Conservation (phyloP, 35 echinoderm and acorn worm genomes). For the Holothuria glaberrima region DNA sequence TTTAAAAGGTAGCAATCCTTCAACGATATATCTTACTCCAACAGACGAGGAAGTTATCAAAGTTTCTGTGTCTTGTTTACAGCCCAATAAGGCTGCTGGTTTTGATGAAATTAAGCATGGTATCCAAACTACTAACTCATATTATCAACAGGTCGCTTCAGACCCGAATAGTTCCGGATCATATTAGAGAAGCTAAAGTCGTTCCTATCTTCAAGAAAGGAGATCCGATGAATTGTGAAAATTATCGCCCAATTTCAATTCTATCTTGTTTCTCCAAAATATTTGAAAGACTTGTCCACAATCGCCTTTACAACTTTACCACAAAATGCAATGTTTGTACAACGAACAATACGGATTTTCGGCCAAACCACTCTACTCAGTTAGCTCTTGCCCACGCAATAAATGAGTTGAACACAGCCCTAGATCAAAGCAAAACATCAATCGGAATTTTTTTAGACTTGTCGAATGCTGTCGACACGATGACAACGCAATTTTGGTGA, state of each 20-base stretch:
- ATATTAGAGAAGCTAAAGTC: too few species aligned
- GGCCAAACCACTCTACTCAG: conserved; percentile 19
- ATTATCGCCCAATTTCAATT: not conserved
- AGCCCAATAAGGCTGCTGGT: not conserved
- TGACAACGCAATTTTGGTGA: not conserved
- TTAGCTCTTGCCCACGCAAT: conserved; percentile 9
- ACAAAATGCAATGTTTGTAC: not conserved
- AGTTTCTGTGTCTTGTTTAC: conserved; percentile 3
- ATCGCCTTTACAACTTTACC: not conserved
- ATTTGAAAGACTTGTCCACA: not conserved
- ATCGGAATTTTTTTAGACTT: not conserved
- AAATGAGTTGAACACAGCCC: not conserved
- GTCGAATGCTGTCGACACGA: not conserved
- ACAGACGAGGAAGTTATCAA: conserved; percentile 33
- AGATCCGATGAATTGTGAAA: not conserved
- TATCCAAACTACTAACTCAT: not conserved
- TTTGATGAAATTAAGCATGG: conserved; percentile 6
- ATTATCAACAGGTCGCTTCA: too few species aligned
- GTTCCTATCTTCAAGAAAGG: too few species aligned
- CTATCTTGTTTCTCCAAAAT: not conserved
- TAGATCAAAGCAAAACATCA: conserved; percentile 34
- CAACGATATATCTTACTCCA: conserved; percentile 9
- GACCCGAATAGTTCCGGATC: too few species aligned
- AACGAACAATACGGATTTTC: not conserved
- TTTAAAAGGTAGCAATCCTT: conserved; percentile 21